A percentile compares a stretch with the other conserved stretches of the same genome.
phyloP scores from a whole-genome alignment of 2,888 invertebrate species.

The Napeogenes sylphis region DNA sequence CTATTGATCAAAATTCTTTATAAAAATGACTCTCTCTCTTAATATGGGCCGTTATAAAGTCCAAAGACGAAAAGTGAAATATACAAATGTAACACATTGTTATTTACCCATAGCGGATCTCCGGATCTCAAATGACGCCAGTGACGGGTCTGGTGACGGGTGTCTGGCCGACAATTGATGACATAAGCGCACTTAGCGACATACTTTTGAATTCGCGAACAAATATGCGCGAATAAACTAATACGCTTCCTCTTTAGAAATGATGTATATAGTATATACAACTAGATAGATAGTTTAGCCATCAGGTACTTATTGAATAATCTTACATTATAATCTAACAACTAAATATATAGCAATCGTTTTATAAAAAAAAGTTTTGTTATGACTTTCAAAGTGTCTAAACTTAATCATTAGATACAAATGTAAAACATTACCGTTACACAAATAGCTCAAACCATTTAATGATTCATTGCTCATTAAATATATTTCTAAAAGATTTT shows the following conservation, averaged over 20 bases:
- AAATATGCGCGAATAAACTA: constrained; percentile 46
- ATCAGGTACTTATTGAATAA: too few relatives aligned
- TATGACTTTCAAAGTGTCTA: too few relatives aligned
- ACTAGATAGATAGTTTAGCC: too few relatives aligned
- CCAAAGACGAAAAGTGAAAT: constrained; percentile 32
- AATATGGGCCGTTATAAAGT: constrained; percentile 27
- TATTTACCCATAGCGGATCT: constrained; percentile 51
- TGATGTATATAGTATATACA: too few relatives aligned
- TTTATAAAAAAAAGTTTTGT: too few relatives aligned
- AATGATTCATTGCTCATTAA: too few relatives aligned
- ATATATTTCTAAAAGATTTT: too few relatives aligned
- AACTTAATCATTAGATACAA: too few relatives aligned
- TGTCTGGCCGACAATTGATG: constrained; percentile 35
- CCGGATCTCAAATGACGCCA: constrained; percentile 36
- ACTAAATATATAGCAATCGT: too few relatives aligned
- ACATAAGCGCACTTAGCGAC: constrained; percentile 54
- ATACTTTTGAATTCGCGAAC: constrained; percentile 50
- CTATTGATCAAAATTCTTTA: constrained; percentile 12
- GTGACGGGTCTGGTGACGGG: constrained; percentile 5
- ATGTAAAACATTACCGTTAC: too few relatives aligned
- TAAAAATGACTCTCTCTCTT: constrained; percentile 23
- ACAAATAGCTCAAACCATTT: too few relatives aligned
- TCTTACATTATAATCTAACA: too few relatives aligned
- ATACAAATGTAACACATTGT: constrained; percentile 41
- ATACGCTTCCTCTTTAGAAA: constrained; percentile 22